Base-by-base conservation (phyloP, 2,888 invertebrate species). In the Polymixis flavicincta region DNA sequence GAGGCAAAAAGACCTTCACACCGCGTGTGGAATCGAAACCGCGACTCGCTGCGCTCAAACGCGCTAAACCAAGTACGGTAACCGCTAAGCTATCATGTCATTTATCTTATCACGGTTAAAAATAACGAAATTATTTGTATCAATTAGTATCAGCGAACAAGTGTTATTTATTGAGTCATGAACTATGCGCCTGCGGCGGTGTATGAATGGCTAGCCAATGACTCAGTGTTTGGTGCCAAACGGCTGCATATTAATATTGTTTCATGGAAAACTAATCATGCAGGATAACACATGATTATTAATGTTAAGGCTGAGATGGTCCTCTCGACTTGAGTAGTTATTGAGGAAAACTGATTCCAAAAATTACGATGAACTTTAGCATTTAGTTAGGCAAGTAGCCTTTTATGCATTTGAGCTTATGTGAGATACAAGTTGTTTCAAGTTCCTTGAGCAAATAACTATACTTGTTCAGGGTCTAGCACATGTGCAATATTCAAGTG, bases 261-360 rank as follows among this genome's bases (percentile, higher is more conserved):
- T 92, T 90, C 89, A 85, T 55, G 88, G 92, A 91, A 91, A 90
- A 86, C 87, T 82, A 87, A 89, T 90, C 85, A 86, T 79, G 64
- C 84, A 83, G 82, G 80, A 82, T 70, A 87, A 80, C 71, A 80
- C 69, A 79, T 76, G 78, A 79, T 80, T 80, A 32, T 55, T 65
- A 76, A 85, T 74, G 60, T 60, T 72, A 32, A 63, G 42, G 42
- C 61, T 65, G 32, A 69, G 45, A 22, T 71, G 45, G 72, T 63
- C 59, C 37, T 67, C 48, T 55, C 19, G 60, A 28, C n/a, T 60
- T 45, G 54, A 32, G 61, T 64, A 61, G 54, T 54, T 45, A 19
- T 37, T 2, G 42, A 84, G 71, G 76, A 76, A 83, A 83, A 68
- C 2, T 32, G 11, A 4, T n/a, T 57, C 0, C 0, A 22, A 50